phyloP scores from a whole-genome alignment of 2,797 vertebrate genomes.

The Ambastaia sidthimunki region DNA sequence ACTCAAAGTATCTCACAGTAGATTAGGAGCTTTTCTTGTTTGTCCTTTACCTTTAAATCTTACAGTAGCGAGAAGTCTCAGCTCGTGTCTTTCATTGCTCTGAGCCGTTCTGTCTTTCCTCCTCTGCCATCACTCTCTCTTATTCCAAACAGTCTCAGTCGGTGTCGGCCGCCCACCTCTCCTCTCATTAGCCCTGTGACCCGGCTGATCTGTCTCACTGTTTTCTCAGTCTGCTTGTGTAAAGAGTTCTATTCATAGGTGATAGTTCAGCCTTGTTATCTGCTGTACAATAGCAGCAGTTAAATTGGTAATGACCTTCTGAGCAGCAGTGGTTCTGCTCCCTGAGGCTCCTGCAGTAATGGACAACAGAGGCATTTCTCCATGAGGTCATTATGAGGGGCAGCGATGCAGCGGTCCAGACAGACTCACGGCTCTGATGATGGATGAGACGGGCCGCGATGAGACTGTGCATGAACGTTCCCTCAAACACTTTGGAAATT shows the following conservation, averaged over 20 bases:
- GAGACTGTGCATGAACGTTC: neutral
- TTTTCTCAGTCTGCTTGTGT: constrained; percentile 17
- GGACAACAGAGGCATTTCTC: constrained; percentile 30
- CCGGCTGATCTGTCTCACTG: constrained; percentile 16
- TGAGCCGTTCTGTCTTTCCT: neutral
- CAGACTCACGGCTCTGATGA: constrained; percentile 34
- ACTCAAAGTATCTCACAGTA: too few species aligned
- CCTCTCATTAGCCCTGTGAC: constrained; percentile 12
- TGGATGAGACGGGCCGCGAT: constrained; percentile 24
- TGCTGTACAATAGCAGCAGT: constrained; percentile 22
- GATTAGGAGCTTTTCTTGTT: too few species aligned
- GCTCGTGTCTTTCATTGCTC: neutral
- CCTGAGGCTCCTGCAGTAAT: constrained; percentile 21
- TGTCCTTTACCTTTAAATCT: too few species aligned
- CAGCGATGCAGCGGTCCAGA: constrained; percentile 7
- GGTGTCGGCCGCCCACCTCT: neutral
- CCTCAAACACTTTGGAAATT: constrained; percentile 17
- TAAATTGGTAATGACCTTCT: constrained; percentile 44
- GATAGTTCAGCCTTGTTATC: constrained; percentile 52
- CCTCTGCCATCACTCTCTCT: neutral
- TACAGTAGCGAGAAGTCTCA: too few species aligned
- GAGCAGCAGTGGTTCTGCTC: constrained; percentile 18
- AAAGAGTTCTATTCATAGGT: constrained; percentile 38
- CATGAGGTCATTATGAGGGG: constrained; percentile 45
- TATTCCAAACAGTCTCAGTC: neutral